A percentile compares a stretch with the other conserved stretches of the same genome.
Conservation (phyloP, 1,140 invertebrate species). For the Drosophila pruinosa region DNA sequence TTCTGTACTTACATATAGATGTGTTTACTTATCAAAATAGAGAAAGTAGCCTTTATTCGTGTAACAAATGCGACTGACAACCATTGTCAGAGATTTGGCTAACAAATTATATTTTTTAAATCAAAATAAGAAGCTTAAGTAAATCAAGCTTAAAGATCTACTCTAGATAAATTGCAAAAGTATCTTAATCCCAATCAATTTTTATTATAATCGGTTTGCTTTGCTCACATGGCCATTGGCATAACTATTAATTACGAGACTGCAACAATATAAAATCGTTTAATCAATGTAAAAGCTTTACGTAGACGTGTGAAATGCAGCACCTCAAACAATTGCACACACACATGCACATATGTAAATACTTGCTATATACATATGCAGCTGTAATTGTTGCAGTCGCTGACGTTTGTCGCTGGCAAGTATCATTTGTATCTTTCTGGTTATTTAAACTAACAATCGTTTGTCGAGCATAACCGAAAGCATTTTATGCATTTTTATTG, state of each 20-base stretch:
- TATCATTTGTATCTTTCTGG: conserved; percentile 49
- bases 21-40: not conserved
- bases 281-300: conserved; percentile 8
- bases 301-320: conserved; percentile 52
- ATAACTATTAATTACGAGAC: not conserved
- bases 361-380: not conserved
- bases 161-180: not conserved
- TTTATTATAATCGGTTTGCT: not conserved
- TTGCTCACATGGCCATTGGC: not conserved
- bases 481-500: conserved; percentile 80
- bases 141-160: not conserved
- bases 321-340: conserved; percentile 58
- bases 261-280: not conserved
- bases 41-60: not conserved
- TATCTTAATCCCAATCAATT: not conserved
- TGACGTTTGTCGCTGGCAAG: conserved; percentile 15
- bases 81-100: not conserved
- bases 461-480: conserved; percentile 69
- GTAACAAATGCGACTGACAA: not conserved
- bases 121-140: not conserved
- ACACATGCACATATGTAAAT: conserved; percentile 14
- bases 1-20: conserved; percentile 25
- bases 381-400: not conserved
- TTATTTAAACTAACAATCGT: conserved; percentile 61
- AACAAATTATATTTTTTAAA: conserved; percentile 2